Conservation (phyloP, 2,797 vertebrate species). For the Enteromius afrohamiltoni region DNA sequence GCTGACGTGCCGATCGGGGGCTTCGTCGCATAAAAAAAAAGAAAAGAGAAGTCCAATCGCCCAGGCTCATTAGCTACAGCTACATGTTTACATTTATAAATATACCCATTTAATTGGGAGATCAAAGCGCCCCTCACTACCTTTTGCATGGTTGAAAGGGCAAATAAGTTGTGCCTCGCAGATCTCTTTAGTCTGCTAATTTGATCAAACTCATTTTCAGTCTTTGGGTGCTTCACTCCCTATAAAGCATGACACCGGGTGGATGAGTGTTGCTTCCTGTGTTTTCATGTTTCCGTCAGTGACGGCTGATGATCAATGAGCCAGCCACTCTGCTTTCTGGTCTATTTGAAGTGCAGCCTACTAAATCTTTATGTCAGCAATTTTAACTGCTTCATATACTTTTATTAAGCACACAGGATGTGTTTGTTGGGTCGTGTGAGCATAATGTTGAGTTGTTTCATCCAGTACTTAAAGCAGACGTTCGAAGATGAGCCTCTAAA, state of each 20-base stretch:
- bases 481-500: not conserved
- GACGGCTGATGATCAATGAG: constrained; percentile 32
- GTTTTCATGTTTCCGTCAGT: constrained; percentile 44
- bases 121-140: constrained; percentile 67
- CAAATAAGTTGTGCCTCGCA: constrained; percentile 54
- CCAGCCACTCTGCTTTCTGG: constrained; percentile 16
- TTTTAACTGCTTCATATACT: constrained; percentile 41
- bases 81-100: constrained; percentile 80
- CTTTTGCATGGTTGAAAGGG: constrained; percentile 68
- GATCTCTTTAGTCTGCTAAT: constrained; percentile 55
- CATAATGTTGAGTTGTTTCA: constrained; percentile 21
- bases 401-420: constrained; percentile 35
- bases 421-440: constrained; percentile 20
- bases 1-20: constrained; percentile 57
- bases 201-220: constrained; percentile 50
- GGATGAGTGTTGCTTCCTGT: constrained; percentile 44
- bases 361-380: constrained; percentile 48
- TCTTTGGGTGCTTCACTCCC: constrained; percentile 35
- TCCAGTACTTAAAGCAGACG: constrained; percentile 1
- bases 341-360: constrained; percentile 38
- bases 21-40: constrained; percentile 32
- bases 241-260: constrained; percentile 40
- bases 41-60: constrained; percentile 53
- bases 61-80: constrained; percentile 74
- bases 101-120: constrained; percentile 73